Percentiles rank a stretch among this genome's conserved stretches.
These are phyloP conservation scores for Amphipoea oculea DNA, from an alignment of 2,888 invertebrate species.

Conservation along the genomic window DNA sequence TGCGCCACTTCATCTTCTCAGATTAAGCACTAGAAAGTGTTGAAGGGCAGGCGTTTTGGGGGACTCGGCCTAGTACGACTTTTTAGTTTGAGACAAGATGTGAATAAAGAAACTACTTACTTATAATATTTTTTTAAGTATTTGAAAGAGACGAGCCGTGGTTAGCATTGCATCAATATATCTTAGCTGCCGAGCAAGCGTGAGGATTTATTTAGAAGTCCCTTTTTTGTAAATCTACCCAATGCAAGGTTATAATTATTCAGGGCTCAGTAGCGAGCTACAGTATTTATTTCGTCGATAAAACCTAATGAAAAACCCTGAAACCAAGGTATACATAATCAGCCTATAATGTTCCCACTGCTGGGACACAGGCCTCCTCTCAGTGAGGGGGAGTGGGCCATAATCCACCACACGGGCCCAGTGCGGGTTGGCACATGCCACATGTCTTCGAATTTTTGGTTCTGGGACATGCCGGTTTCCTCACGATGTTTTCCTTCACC, in stretches of 20 bases:
- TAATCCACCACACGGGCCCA: too few species aligned
- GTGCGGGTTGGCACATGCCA: too few species aligned
- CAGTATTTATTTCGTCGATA: background rate
- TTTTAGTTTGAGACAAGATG: background rate
- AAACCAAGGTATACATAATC: background rate
- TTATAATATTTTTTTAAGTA: background rate
- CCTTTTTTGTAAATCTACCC: background rate
- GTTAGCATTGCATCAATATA: background rate
- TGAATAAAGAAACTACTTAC: background rate
- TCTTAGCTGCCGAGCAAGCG: background rate
- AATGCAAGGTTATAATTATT: background rate
- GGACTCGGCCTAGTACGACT: too few species aligned
- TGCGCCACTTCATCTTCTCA: too few species aligned
- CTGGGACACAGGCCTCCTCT: too few species aligned
- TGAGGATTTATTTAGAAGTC: background rate
- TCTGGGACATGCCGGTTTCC: too few species aligned
- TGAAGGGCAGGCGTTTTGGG: too few species aligned
- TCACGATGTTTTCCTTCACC: too few species aligned
- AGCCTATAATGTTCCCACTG: too few species aligned
- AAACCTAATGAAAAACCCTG: background rate
- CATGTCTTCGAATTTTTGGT: too few species aligned
- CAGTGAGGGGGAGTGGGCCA: too few species aligned
- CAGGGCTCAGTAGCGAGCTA: background rate
- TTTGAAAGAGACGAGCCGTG: background rate
- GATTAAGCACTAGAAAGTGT: too few species aligned